Conservation (phyloP, 2,797 vertebrate species). For the Tamandua tetradactyla region DNA sequence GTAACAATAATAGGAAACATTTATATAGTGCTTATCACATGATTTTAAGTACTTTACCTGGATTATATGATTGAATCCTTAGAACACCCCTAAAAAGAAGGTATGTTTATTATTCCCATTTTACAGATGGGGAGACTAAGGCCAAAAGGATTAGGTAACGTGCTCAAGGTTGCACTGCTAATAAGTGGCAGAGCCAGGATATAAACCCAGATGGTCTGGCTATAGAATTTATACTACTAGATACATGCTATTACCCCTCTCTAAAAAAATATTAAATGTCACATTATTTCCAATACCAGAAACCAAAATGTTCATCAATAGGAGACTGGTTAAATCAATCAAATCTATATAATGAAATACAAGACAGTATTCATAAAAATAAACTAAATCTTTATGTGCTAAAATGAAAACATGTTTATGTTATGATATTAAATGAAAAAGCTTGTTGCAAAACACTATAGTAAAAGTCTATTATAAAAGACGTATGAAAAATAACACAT, state of each 20-base stretch:
- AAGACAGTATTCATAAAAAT: not conserved
- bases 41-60: not conserved
- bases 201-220: not conserved
- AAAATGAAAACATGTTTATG: not conserved
- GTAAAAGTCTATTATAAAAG: not conserved
- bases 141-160: not conserved
- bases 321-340: not conserved
- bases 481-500: not conserved
- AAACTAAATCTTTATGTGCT: not conserved
- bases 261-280: not conserved
- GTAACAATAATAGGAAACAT: not conserved
- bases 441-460: not conserved
- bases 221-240: not conserved
- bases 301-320: not conserved
- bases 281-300: not conserved
- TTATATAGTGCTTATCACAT: not conserved
- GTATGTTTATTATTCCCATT: not conserved
- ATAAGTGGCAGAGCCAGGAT: not conserved
- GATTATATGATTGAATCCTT: not conserved
- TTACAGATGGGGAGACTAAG: not conserved
- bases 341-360: not conserved
- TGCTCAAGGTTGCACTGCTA: not conserved
- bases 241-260: not conserved
- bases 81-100: not conserved
- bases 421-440: not conserved